Evolutionary conservation across 2,888 invertebrate species (phyloP), one percentile per base, ranked within the genome.

Genomic region (Cremastinae sp.): DNA sequence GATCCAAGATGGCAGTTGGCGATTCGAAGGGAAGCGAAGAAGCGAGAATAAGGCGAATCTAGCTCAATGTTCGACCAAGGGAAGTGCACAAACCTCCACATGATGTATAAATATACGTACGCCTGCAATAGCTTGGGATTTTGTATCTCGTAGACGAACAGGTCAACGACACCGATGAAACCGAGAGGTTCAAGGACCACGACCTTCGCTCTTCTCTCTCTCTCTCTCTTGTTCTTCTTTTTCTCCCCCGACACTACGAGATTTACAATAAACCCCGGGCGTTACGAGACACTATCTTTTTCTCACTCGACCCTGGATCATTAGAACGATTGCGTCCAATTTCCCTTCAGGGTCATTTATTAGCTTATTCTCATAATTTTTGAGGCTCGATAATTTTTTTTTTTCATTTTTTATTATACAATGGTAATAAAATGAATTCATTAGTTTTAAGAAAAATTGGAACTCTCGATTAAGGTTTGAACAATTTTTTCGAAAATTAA

Each of bases 181-280:
- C 77, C 73, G 62, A 47, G 64, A 78, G 81, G 83, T 84, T 84
- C 84, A 85, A 84, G 83, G 85, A 79, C 79, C 79, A 80, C 74
- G 74, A 79, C 75, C 74, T 53, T 74, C 61, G 43, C 56, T 71
- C 43, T 55, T 41, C 41, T 20, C n/a, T 8, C n/a, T 58, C 37
- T 22, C 45, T 12, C 56, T 61, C 64, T 45, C 62, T 35, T 35
- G 45, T 41, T 58, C 43, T 4, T 14, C 10, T 47, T 18, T 22
- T 41, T 12, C 56, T 61, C 64, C 45, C 62, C 20, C 43, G 45
- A 39, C 49, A 51, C 49, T 68, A 56, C 22, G 47, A 59, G 53
- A 47, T n/a, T 37, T 62, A 72, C 66, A 22, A 28, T 10, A 37
- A 68, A 64, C 55, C 22, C n/a, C 62, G 58, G 39, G 20, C 43